Base-by-base conservation (phyloP, 2,797 vertebrate genomes). In the Cuculus canorus region DNA sequence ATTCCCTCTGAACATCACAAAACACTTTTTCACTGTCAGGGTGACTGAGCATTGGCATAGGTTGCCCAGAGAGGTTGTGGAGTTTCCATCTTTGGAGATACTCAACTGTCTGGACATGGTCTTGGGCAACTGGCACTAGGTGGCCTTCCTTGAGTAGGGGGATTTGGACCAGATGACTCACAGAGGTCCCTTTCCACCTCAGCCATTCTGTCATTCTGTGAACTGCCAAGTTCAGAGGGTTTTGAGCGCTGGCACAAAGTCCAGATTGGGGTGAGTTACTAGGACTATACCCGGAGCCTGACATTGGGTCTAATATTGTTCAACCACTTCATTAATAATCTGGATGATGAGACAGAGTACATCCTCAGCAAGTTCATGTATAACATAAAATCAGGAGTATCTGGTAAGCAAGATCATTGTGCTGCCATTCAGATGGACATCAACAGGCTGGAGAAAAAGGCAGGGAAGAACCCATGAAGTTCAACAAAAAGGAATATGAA, bases 41-140 rank as follows among this genome's bases (percentile, higher is more conserved):
- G 43, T 86, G 53, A 75, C 32, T 6, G 3, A 71, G 57, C n/a
- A 27, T 35, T 53, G 24, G n/a, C 27, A 63, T 7, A 65, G 47
- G 32, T 21, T 35, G 39, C 14, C 41, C 22, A n/a, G 53, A 28
- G 63, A 61, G 12, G 13, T 7, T 65, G 7, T 50, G 28, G 39
- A 27, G 4, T 54, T 52, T 39, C 13, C 4, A 24, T 45, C 10
- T 11, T 12, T 17, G 7, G 12, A 39, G 16, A n/a, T 53, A 24
- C 3, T 61, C 6, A 35, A 10, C 13, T 3, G 3, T 48, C 32
- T 71, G 59, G 48, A 50, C 0, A 0, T 12, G 12, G 8, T 28
- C 18, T 25, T 61, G 32, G 32, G 35, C 22, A 81, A 6, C 15
- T 11, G 7, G 18, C 17, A 56, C 4, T 50, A 41, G 22, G 6